phyloP scores from a whole-genome alignment of 2,113 vertebrate species.

The Plestiodon gilberti region DNA sequence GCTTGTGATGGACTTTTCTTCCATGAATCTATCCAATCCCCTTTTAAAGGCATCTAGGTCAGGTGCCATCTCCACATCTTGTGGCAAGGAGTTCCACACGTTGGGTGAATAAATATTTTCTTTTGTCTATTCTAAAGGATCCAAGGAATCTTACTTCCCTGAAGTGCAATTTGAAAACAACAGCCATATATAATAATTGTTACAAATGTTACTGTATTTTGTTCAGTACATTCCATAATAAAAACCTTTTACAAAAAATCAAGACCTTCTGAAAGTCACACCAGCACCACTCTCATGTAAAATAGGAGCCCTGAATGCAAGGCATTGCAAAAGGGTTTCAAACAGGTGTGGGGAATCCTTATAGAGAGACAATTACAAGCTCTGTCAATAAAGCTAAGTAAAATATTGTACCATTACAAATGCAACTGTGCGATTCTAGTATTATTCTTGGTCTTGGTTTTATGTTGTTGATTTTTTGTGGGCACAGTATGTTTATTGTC shows the following conservation, averaged over 20 bases:
- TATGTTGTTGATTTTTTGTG: background rate
- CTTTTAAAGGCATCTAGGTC: too few relatives aligned
- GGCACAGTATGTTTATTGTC: conserved; percentile 13
- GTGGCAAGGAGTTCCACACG: too few relatives aligned
- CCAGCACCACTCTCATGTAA: background rate
- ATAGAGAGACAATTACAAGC: background rate
- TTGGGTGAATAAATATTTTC: too few relatives aligned
- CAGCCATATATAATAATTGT: background rate
- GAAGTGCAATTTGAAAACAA: background rate
- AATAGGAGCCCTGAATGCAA: background rate
- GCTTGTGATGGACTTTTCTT: too few relatives aligned
- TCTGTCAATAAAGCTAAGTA: background rate
- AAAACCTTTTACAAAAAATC: background rate
- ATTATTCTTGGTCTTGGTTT: background rate
- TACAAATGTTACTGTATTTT: background rate
- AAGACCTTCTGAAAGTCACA: background rate
- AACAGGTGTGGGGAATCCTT: background rate
- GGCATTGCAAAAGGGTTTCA: background rate
- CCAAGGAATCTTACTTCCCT: too few relatives aligned
- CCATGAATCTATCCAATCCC: too few relatives aligned
- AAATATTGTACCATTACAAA: conserved; percentile 9
- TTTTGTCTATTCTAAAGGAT: too few relatives aligned
- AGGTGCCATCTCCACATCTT: too few relatives aligned
- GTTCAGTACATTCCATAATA: too few relatives aligned
- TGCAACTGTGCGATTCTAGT: background rate